Evolutionary conservation across 2,888 invertebrate genomes (phyloP), one percentile per base, ranked within the genome.

Genomic region (Desoria tigrina): DNA sequence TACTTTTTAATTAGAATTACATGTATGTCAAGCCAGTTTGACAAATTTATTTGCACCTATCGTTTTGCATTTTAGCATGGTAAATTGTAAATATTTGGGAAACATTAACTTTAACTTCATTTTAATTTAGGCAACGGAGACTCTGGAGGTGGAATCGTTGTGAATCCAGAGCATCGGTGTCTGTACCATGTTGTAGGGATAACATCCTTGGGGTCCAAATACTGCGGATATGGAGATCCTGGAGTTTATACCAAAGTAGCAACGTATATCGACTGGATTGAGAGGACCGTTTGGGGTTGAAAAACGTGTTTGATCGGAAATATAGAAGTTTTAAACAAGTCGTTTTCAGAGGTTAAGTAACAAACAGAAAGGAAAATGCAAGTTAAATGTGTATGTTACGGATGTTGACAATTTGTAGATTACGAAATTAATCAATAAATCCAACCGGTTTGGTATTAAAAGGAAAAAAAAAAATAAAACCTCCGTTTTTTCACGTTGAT

Each of bases 191-290:
- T 73, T 4, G 54, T 68, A 6, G 74, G 74, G 1, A 45, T 74
- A 1, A 73, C 72, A 14, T 69, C 68, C 27, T 32, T 60, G 24
- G 73, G 71, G 1, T 63, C 71, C 21, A 64, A 68, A 37, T 39
- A 69, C 2, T 74, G 74, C 59, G 73, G 74, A 3, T 64, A 61
- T 14, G 73, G 73, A 6, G 63, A 56, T n/a, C 73, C 74, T n/a
- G 69, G 68, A 11, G 61, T 74, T 2, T 74, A 71, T 57, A 74
- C 74, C 42, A 71, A 68, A 42, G 73, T 73, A 9, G 66, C 69
- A 1, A 45, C 67, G 1, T 73, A 70, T 54, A 65, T 67, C 32
- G 63, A 69, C 51, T 74, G 74, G 74, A 73, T 74, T 26, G 73
- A 74, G 28, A 21, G 57, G 1, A 61, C 64, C 0, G 61, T 69